These are phyloP conservation scores for Cochlearius cochlearius DNA, from an alignment of 2,113 vertebrate species.

Conservation along the genomic window DNA sequence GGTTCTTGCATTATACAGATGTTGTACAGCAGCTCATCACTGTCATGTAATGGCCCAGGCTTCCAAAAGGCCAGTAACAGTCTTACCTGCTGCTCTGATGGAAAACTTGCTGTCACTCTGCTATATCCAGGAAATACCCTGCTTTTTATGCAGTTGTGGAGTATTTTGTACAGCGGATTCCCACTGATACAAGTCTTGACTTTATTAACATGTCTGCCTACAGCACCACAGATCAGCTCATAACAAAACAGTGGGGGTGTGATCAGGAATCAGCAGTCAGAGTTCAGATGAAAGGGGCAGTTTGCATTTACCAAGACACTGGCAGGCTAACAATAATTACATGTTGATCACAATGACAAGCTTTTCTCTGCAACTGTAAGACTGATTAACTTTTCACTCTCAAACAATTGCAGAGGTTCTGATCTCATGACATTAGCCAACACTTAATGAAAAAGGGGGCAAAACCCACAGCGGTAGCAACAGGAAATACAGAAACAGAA, in stretches of 20 bases:
- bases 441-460: neutral
- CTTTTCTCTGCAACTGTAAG: neutral
- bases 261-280: neutral
- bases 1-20: neutral
- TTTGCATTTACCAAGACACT: neutral
- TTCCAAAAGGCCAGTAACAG: neutral
- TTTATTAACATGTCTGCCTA: neutral
- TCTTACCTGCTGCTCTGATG: neutral
- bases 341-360: neutral
- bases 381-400: neutral
- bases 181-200: neutral
- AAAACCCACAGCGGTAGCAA: neutral
- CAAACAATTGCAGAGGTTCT: neutral
- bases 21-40: accelerated
- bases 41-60: neutral
- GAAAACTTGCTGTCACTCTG: neutral
- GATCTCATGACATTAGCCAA: neutral
- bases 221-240: neutral
- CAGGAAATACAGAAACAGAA: neutral
- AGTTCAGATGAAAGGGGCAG: neutral
- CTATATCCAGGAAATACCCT: neutral
- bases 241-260: neutral
- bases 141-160: neutral
- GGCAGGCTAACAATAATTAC: neutral
- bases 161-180: neutral